Percentiles rank a stretch among this genome's conserved stretches.
Conservation (phyloP, 1,140 invertebrate species). For the Drosophila triauraria region DNA sequence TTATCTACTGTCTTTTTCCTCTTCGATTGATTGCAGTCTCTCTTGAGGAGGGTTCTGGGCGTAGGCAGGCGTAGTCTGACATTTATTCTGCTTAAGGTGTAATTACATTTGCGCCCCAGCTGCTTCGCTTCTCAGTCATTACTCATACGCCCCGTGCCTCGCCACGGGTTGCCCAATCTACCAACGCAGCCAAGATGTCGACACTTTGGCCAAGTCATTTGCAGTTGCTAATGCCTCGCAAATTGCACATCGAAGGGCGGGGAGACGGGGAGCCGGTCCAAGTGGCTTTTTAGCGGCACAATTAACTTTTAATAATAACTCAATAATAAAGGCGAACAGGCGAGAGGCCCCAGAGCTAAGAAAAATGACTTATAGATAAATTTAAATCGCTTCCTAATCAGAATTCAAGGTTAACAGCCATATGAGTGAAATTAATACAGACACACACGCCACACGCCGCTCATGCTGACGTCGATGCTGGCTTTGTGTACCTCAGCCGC, state of each 20-base stretch:
- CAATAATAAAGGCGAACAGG: conserved; percentile 46
- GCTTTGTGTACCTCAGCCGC: conserved; percentile 41
- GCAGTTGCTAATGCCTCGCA: conserved; percentile 68
- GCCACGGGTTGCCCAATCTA: conserved; percentile 49
- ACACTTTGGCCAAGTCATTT: conserved; percentile 73
- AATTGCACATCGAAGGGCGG: conserved; percentile 53
- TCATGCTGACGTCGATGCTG: conserved; percentile 56
- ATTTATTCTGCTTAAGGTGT: conserved; percentile 59
- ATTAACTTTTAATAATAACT: conserved; percentile 77
- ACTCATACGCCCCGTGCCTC: conserved; percentile 72
- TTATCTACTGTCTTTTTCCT: background rate
- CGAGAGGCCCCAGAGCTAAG: conserved; percentile 26
- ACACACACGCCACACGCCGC: conserved; percentile 11
- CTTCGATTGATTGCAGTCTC: conserved; percentile 7
- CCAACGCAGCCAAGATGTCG: conserved; percentile 59
- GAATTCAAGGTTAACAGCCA: conserved; percentile 77
- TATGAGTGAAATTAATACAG: conserved; percentile 78
- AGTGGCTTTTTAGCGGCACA: conserved; percentile 72
- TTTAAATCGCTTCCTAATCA: conserved; percentile 82
- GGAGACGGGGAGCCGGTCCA: background rate
- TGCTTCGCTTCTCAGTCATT: conserved; percentile 67
- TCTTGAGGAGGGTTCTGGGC: conserved; percentile 6
- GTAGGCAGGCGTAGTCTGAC: conserved; percentile 28
- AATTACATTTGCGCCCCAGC: conserved; percentile 71
- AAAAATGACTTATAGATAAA: conserved; percentile 74